Evolutionary conservation across 2,888 invertebrate species (phyloP).

Genomic region (Embidobia sp.): DNA sequence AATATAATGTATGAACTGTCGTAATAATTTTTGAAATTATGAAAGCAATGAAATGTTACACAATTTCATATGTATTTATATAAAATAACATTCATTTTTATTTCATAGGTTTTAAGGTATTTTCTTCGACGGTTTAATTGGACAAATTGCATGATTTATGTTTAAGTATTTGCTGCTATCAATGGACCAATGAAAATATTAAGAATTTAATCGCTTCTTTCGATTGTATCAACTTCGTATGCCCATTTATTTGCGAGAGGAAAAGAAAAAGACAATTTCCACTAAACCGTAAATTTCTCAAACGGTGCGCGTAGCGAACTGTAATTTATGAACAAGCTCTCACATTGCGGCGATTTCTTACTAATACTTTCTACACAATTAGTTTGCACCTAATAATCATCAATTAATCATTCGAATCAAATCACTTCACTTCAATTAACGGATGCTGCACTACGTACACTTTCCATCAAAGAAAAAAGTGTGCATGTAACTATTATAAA

Average conservation of each 20-base stretch:
- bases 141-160: too few species aligned
- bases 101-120: not conserved
- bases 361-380: slow-evolving; percentile 38
- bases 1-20: too few species aligned
- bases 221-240: slow-evolving; percentile 16
- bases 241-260: not conserved
- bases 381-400: slow-evolving; percentile 32
- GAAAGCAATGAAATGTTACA: not conserved
- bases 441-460: not conserved
- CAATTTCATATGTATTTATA: too few species aligned
- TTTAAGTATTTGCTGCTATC: too few species aligned
- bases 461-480: slow-evolving; percentile 5
- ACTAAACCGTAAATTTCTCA: slow-evolving; percentile 32
- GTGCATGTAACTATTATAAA: not conserved
- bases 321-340: slow-evolving; percentile 40
- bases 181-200: too few species aligned
- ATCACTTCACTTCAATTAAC: slow-evolving; percentile 14
- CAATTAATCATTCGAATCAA: slow-evolving; percentile 29
- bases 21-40: too few species aligned
- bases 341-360: slow-evolving; percentile 34
- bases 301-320: slow-evolving; percentile 3
- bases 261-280: slow-evolving; percentile 29
- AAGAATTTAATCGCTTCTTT: slow-evolving; percentile 12
- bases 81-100: too few species aligned
- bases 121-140: not conserved